These are phyloP conservation scores for Conomelus anceps DNA, from an alignment of 2,888 invertebrate genomes.

Conservation along the genomic window DNA sequence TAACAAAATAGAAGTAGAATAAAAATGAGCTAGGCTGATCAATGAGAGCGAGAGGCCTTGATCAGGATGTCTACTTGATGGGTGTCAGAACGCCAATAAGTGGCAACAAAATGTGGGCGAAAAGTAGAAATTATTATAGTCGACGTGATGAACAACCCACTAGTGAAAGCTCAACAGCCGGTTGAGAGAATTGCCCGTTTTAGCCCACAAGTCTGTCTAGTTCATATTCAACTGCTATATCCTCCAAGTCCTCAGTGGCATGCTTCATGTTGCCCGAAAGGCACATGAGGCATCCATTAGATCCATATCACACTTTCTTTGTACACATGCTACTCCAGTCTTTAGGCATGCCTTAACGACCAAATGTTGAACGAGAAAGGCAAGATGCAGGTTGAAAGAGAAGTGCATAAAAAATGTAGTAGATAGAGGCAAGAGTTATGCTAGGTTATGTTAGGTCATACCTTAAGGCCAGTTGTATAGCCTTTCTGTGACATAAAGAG, in stretches of 20 bases:
- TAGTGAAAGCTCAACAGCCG: not conserved
- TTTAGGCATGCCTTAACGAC: not conserved
- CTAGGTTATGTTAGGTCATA: too few relatives aligned
- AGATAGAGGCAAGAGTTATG: not conserved
- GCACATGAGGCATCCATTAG: not conserved
- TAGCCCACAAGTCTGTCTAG: not conserved
- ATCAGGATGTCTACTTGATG: not conserved
- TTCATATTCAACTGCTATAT: not conserved
- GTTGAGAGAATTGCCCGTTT: not conserved
- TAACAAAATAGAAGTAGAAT: not conserved
- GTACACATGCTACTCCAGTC: too few relatives aligned
- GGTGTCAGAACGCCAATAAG: not conserved
- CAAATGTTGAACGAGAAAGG: not conserved
- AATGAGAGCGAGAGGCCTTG: not conserved
- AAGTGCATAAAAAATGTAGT: not conserved
- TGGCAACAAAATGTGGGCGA: not conserved
- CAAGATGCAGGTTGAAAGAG: not conserved
- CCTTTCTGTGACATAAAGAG: not conserved
- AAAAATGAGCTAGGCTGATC: not conserved
- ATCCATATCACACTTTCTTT: too few relatives aligned
- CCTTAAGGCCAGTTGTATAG: not conserved
- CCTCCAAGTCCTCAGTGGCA: not conserved
- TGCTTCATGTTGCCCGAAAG: not conserved
- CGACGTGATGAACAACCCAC: not conserved
- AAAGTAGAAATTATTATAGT: not conserved